phyloP scores from a whole-genome alignment of 2,888 invertebrate genomes.

The Timema cristinae region DNA sequence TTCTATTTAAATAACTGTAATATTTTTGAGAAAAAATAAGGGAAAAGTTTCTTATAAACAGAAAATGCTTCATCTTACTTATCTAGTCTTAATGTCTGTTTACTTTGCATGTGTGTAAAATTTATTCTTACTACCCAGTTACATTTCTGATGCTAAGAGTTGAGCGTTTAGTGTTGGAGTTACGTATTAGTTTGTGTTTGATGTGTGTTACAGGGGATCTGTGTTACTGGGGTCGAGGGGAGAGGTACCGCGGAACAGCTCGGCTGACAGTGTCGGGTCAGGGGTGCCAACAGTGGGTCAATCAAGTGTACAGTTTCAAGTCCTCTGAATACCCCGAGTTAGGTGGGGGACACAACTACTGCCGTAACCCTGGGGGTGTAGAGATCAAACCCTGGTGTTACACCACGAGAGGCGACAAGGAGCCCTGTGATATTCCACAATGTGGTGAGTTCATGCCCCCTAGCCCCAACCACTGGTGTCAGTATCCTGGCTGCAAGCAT shows the following conservation, averaged over 20 bases:
- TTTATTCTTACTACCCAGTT: too few relatives aligned
- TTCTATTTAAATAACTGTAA: too few relatives aligned
- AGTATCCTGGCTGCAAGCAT: too few relatives aligned
- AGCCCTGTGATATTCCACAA: conserved; percentile 81
- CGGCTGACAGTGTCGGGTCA: conserved; percentile 34
- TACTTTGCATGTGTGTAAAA: too few relatives aligned
- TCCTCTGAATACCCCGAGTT: conserved; percentile 79
- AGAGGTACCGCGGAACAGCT: conserved; percentile 74
- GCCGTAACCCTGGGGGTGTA: conserved; percentile 82
- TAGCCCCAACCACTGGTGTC: neutral
- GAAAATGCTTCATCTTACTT: too few relatives aligned
- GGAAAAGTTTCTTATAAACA: too few relatives aligned
- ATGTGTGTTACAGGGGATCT: conserved; percentile 57
- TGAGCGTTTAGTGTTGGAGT: neutral
- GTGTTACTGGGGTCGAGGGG: conserved; percentile 87
- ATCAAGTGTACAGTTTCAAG: conserved; percentile 64
- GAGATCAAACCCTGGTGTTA: conserved; percentile 84
- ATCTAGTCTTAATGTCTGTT: too few relatives aligned
- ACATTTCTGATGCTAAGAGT: too few relatives aligned
- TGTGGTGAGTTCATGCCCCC: conserved; percentile 61
- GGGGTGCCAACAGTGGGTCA: conserved; percentile 79
- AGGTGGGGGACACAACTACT: conserved; percentile 81
- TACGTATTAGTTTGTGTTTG: conserved; percentile 24
- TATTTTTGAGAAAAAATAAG: too few relatives aligned
- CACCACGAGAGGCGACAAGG: conserved; percentile 67